These are phyloP conservation scores for Trididemnum miniatum DNA, from an alignment of 23 tunicate species.

Conservation along the genomic window DNA sequence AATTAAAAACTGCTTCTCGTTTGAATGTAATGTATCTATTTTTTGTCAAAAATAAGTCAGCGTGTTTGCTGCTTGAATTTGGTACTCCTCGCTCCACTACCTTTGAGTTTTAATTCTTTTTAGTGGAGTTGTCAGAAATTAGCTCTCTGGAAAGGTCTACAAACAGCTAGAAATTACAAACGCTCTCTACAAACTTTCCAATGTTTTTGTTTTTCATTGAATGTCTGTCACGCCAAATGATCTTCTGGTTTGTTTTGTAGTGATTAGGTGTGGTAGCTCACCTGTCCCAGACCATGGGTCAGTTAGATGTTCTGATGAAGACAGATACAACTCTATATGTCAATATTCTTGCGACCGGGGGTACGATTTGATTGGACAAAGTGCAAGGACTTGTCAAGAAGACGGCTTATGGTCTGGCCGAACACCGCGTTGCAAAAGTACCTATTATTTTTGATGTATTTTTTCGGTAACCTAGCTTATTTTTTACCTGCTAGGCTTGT, in stretches of 20 bases:
- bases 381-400: conserved; percentile 34
- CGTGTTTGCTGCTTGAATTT: no score
- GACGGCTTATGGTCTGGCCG: conserved; percentile 58
- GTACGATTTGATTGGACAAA: conserved; percentile 39
- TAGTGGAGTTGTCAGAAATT: no score
- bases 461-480: no score
- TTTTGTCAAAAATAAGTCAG: no score
- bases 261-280: conserved; percentile 49
- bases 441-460: no score
- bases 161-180: no score
- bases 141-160: no score
- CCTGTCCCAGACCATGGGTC: conserved; percentile 53
- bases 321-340: conserved; percentile 53
- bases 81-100: no score
- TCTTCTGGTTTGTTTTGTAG: conserved; percentile 26
- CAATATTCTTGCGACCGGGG: conserved; percentile 54
- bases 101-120: no score
- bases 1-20: no score
- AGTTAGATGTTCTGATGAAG: conserved; percentile 53
- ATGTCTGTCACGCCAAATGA: not conserved
- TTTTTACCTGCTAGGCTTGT: no score
- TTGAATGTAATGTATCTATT: no score
- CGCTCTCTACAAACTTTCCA: not conserved
- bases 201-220: not conserved
- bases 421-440: conserved; percentile 46